These are phyloP conservation scores for Callitettix versicolor DNA, from an alignment of 1,140 invertebrate genomes.

Conservation along the genomic window DNA sequence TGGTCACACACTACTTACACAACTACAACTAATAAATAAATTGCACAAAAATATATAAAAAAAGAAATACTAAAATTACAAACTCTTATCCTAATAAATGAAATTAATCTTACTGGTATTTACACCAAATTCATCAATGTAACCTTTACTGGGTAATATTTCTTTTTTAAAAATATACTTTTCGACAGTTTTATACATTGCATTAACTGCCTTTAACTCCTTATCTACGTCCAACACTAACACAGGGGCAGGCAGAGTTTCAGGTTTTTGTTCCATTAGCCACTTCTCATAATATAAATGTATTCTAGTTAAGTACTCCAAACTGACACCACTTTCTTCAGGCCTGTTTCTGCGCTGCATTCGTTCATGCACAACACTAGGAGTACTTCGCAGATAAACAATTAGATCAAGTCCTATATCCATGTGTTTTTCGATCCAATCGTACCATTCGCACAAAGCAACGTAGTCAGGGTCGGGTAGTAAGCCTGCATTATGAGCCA, in stretches of 20 bases:
- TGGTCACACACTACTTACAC: no score
- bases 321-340: constrained; percentile 37
- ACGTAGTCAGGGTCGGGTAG: constrained; percentile 39
- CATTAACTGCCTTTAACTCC: constrained; percentile 16
- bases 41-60: no score
- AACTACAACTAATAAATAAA: no score
- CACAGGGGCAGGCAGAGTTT: constrained; percentile 14
- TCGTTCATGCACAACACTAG: constrained; percentile 39
- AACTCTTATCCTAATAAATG: no score
- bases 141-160: background rate
- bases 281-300: constrained; percentile 30
- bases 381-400: constrained; percentile 43
- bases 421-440: constrained; percentile 36
- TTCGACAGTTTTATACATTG: constrained; percentile 18
- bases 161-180: constrained; percentile 3
- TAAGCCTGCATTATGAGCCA: constrained; percentile 35
- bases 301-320: constrained; percentile 35
- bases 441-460: constrained; percentile 42
- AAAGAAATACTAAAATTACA: no score
- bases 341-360: constrained; percentile 37
- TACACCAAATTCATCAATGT: constrained; percentile 4
- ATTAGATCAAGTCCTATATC: constrained; percentile 40
- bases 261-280: constrained; percentile 13
- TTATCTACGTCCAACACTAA: constrained; percentile 21
- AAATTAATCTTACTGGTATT: no score